These are phyloP conservation scores for Eilema sororculum DNA, from an alignment of 2,888 invertebrate genomes.

Conservation along the genomic window DNA sequence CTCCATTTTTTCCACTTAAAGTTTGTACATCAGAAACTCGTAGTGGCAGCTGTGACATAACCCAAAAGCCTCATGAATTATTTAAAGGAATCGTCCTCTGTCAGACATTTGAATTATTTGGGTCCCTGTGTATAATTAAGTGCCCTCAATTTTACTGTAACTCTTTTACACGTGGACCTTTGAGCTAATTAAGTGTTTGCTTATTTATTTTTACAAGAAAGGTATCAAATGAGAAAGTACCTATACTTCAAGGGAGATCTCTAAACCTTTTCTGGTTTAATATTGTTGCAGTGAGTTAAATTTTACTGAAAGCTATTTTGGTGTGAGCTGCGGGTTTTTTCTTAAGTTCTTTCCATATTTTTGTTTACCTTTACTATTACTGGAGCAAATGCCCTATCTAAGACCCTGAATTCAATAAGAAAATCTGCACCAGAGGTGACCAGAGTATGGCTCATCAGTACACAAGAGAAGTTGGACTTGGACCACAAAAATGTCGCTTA, in stretches of 20 bases:
- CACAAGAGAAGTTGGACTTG: too few species aligned
- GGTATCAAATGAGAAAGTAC: neutral
- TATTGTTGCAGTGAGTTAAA: neutral
- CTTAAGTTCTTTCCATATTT: neutral
- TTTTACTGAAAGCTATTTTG: too few species aligned
- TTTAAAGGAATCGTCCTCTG: slow-evolving; percentile 73
- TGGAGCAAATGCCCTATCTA: too few species aligned
- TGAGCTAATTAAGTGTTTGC: slow-evolving; percentile 37
- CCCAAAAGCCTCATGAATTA: slow-evolving; percentile 77
- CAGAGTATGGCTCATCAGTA: too few species aligned
- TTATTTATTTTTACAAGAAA: slow-evolving; percentile 39
- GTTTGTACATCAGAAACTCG: slow-evolving; percentile 50
- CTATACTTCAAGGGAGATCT: neutral
- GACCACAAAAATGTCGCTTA: too few species aligned
- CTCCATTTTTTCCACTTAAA: slow-evolving; percentile 55
- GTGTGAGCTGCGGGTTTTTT: too few species aligned
- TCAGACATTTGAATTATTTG: slow-evolving; percentile 81
- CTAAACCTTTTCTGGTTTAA: neutral
- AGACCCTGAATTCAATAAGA: too few species aligned
- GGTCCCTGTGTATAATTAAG: slow-evolving; percentile 76
- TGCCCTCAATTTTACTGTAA: slow-evolving; percentile 59
- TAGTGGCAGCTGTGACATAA: slow-evolving; percentile 71
- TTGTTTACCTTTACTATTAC: too few species aligned
- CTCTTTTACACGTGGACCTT: slow-evolving; percentile 55
- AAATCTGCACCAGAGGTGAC: too few species aligned